Base-by-base conservation (phyloP, 2,113 vertebrate genomes). In the Mugil cephalus region DNA sequence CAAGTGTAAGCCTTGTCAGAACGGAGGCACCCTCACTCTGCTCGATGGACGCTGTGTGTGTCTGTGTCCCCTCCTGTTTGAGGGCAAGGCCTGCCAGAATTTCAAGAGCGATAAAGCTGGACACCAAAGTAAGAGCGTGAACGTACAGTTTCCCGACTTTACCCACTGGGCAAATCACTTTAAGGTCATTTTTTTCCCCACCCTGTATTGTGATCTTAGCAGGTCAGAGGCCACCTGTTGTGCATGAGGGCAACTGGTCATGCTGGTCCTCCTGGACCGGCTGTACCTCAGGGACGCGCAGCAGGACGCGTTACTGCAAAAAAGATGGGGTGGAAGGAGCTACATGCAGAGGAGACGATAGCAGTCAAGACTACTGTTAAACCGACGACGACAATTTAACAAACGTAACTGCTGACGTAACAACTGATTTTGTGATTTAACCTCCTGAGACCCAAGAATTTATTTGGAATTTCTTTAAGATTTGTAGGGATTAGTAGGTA, bases 1-100 rank as follows among this genome's bases (percentile, higher is more conserved):
- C 74, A 98, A 97, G 90, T 98, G 96, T 53, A 65, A 87, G 15
- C 95, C 94, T 0, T 98, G 96, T 58, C 90, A 91, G 11, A 97
- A 98, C 4, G 97, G 96, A 52, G 97, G 94, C 4, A 96, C 94
- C 0, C 79, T 90, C 2, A 15, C 93, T 10, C 87, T 96, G 42
- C 6, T 98, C 24, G 94, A 97, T 0, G 97, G 96, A 13, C 62
- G 82, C 1, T 99, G 97, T 10, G 8, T 86, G 0, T 98, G 97
- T 10, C 36, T 95, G 39, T 99, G 97, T 67, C 14, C 86, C 1
- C 1, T 39, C 1, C 50, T 77, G 17, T 96, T 93, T 19, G 85
- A 93, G 11, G 97, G 97, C 14, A 1, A 85, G 1, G 93, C 93
- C 54, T 99, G 97, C 77, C 92, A 98, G 85, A 94, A 74, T 51